Evolutionary conservation across 2,113 vertebrate genomes (phyloP).

Genomic region (Cyprinodon tularosa): DNA sequence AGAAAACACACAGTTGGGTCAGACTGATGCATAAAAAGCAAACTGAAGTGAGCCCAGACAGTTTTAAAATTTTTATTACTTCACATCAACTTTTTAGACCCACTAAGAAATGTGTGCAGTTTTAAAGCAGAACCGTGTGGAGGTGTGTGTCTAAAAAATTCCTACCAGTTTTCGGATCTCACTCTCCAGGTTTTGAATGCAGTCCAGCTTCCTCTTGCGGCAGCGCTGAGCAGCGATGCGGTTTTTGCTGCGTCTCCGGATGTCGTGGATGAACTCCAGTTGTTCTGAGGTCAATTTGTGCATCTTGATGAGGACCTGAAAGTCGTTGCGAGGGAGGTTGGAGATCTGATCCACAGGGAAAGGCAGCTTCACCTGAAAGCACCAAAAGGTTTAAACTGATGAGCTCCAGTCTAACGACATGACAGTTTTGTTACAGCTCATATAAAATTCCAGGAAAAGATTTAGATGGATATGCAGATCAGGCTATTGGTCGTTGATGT

Average conservation of each 20-base stretch:
- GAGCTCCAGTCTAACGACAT: neutral
- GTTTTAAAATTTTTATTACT: too few relatives aligned
- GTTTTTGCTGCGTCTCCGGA: constrained; percentile 96
- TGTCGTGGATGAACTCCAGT: constrained; percentile 97
- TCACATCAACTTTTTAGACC: too few relatives aligned
- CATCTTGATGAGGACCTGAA: constrained; percentile 99
- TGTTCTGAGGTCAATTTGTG: constrained; percentile 99
- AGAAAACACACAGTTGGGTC: constrained; percentile 44
- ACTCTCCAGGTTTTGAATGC: constrained; percentile 97
- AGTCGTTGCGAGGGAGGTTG: constrained; percentile 99
- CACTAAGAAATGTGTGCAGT: neutral
- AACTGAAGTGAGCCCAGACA: neutral
- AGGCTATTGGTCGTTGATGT: neutral
- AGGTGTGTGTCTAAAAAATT: neutral
- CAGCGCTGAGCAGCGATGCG: constrained; percentile 97
- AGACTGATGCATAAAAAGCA: neutral
- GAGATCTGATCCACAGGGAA: constrained; percentile 99
- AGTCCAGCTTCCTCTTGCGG: constrained; percentile 98
- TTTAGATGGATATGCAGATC: neutral
- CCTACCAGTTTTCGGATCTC: constrained; percentile 95
- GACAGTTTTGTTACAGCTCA: neutral
- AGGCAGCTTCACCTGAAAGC: constrained; percentile 94
- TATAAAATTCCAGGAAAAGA: neutral
- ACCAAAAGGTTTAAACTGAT: neutral
- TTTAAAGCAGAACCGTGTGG: neutral